phyloP scores from a whole-genome alignment of 2,888 invertebrate species.

The Himalopsyche anomala region DNA sequence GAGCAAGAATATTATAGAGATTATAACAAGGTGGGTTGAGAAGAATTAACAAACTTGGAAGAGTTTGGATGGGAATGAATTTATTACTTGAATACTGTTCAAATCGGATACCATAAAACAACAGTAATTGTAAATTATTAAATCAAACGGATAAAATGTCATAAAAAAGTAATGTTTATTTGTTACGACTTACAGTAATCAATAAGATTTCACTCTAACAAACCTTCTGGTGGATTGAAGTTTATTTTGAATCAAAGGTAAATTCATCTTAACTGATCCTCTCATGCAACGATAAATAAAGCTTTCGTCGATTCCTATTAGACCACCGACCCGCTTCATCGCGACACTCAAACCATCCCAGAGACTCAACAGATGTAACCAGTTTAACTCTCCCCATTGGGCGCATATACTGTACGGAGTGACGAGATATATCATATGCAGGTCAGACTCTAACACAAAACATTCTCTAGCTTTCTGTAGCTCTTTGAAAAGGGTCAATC shows the following conservation, averaged over 20 bases:
- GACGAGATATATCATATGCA: slow-evolving; percentile 96
- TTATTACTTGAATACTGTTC: too few species aligned
- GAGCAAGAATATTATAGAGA: too few species aligned
- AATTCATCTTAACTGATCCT: slow-evolving; percentile 79
- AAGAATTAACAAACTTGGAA: too few species aligned
- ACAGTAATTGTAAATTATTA: too few species aligned
- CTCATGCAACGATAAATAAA: slow-evolving; percentile 88
- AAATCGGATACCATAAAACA: too few species aligned
- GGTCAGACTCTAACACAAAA: slow-evolving; percentile 94
- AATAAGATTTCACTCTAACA: slow-evolving; percentile 17
- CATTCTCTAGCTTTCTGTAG: slow-evolving; percentile 92
- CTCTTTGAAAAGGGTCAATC: slow-evolving; percentile 91
- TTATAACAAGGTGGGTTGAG: too few species aligned
- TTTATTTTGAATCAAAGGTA: slow-evolving; percentile 73
- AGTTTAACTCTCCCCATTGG: slow-evolving; percentile 88
- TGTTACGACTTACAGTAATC: background rate
- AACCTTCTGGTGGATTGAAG: slow-evolving; percentile 82
- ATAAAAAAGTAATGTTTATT: too few species aligned
- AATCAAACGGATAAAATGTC: too few species aligned
- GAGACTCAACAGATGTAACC: slow-evolving; percentile 86
- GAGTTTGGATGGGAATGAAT: too few species aligned
- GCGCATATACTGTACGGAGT: slow-evolving; percentile 94
- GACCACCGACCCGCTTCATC: slow-evolving; percentile 90
- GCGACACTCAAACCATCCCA: slow-evolving; percentile 89
- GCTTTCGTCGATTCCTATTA: slow-evolving; percentile 92